phyloP scores from a whole-genome alignment of 2,797 vertebrate genomes.

The Gadopsis marmoratus region DNA sequence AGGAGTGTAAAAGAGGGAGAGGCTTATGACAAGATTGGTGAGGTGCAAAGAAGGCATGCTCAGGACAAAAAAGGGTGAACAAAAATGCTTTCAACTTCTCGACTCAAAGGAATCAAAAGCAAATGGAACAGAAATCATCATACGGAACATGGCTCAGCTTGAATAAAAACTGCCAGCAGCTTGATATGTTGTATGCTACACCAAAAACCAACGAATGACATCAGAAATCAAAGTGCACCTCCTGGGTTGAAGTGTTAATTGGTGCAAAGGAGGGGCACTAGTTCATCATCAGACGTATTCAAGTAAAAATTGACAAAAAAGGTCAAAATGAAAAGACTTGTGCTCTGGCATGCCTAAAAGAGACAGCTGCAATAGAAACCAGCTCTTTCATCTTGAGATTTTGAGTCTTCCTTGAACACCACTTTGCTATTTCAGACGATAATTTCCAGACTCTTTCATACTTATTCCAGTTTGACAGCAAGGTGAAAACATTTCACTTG shows the following conservation, averaged over 20 bases:
- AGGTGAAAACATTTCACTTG: conserved; percentile 55
- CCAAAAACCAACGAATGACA: conserved; percentile 73
- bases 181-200: conserved; percentile 75
- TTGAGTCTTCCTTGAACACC: conserved; percentile 70
- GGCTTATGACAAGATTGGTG: conserved; percentile 95
- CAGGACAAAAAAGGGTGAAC: conserved; percentile 84
- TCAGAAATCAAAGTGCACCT: conserved; percentile 81
- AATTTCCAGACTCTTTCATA: conserved; percentile 57
- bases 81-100: conserved; percentile 73
- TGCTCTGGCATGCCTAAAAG: conserved; percentile 89
- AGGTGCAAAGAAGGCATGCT: conserved; percentile 97
- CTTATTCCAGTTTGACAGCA: conserved; percentile 64
- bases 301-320: conserved; percentile 78
- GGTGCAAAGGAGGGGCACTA: conserved; percentile 82
- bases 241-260: conserved; percentile 75
- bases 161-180: conserved; percentile 90
- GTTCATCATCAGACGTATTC: conserved; percentile 80
- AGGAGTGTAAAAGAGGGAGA: conserved; percentile 83
- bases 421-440: conserved; percentile 44
- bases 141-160: conserved; percentile 88
- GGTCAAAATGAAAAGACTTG: conserved; percentile 73
- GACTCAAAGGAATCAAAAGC: conserved; percentile 79
- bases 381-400: conserved; percentile 97
- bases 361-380: conserved; percentile 93
- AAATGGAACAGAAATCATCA: conserved; percentile 85